A percentile compares a stretch with the other conserved stretches of the same genome.
Evolutionary conservation across 2,888 invertebrate genomes (phyloP).

Genomic region (Machimus rusticus): DNA sequence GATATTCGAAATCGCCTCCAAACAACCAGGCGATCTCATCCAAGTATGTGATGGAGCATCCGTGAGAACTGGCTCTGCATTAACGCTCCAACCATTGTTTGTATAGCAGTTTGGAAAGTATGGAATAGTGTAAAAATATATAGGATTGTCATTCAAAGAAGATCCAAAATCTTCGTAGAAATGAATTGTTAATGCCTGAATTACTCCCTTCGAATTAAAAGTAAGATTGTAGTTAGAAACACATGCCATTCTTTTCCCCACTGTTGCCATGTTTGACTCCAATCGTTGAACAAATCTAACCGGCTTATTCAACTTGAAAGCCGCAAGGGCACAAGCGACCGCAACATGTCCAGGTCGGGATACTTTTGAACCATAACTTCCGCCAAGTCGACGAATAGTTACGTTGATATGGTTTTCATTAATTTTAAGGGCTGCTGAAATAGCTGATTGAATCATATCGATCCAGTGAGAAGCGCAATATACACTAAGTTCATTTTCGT

Average conservation of each 20-base stretch:
- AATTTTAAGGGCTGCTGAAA: conserved; percentile 66
- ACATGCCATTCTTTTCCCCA: conserved; percentile 73
- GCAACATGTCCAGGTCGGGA: conserved; percentile 68
- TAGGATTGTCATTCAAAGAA: conserved; percentile 65
- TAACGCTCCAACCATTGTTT: conserved; percentile 70
- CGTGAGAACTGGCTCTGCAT: conserved; percentile 71
- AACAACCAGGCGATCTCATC: conserved; percentile 70
- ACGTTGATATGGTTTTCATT: conserved; percentile 61
- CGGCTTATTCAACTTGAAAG: conserved; percentile 68
- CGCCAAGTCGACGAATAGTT: conserved; percentile 66
- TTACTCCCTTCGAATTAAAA: conserved; percentile 70
- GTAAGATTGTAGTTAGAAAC: conserved; percentile 72
- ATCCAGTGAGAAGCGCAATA: conserved; percentile 69
- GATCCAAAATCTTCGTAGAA: conserved; percentile 68
- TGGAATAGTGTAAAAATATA: conserved; percentile 58
- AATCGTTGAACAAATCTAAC: conserved; percentile 76
- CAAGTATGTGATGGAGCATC: conserved; percentile 75
- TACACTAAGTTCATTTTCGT: conserved; percentile 73
- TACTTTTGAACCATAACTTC: conserved; percentile 78
- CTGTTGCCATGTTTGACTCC: conserved; percentile 73
- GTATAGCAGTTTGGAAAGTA: conserved; percentile 70
- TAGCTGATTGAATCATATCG: conserved; percentile 66
- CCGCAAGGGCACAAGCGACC: conserved; percentile 75
- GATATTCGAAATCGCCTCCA: conserved; percentile 70
- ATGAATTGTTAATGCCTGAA: conserved; percentile 70